Conservation (phyloP, 1,140 invertebrate species). For the Heliothis virescens region DNA sequence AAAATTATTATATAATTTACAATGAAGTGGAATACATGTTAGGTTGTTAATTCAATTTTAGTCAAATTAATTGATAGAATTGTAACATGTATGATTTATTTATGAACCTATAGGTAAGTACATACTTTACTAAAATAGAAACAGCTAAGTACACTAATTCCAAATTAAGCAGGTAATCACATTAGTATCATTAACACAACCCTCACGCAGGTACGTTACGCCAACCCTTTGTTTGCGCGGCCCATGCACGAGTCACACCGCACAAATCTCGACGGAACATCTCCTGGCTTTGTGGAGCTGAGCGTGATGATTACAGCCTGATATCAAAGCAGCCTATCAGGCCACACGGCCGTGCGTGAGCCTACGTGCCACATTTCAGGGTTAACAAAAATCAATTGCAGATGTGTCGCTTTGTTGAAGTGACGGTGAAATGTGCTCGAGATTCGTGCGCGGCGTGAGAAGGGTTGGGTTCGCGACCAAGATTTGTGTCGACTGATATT, state of each 20-base stretch:
- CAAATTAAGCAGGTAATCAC: too few species aligned
- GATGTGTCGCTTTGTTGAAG: slow-evolving; percentile 18
- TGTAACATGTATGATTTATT: too few species aligned
- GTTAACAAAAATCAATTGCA: slow-evolving; percentile 10
- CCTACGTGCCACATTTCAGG: slow-evolving; percentile 11
- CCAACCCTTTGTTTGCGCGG: not conserved
- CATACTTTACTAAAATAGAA: not conserved
- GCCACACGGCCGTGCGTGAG: slow-evolving; percentile 15
- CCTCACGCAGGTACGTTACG: not conserved
- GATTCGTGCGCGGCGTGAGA: not conserved
- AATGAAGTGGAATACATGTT: too few species aligned
- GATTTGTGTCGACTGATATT: too few species aligned
- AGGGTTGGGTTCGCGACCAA: not conserved
- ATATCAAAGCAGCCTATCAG: slow-evolving; percentile 23
- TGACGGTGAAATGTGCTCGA: slow-evolving; percentile 24
- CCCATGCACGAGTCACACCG: not conserved
- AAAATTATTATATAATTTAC: too few species aligned
- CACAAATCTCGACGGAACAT: not conserved
- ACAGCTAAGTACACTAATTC: not conserved
- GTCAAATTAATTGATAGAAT: too few species aligned
- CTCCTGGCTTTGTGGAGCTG: slow-evolving; percentile 27
- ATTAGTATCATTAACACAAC: too few species aligned
- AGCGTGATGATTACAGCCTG: slow-evolving; percentile 29
- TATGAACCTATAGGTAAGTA: too few species aligned
- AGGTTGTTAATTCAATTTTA: too few species aligned